phyloP scores from a whole-genome alignment of 2,797 vertebrate species.

The Rhabdophis nuchalis region DNA sequence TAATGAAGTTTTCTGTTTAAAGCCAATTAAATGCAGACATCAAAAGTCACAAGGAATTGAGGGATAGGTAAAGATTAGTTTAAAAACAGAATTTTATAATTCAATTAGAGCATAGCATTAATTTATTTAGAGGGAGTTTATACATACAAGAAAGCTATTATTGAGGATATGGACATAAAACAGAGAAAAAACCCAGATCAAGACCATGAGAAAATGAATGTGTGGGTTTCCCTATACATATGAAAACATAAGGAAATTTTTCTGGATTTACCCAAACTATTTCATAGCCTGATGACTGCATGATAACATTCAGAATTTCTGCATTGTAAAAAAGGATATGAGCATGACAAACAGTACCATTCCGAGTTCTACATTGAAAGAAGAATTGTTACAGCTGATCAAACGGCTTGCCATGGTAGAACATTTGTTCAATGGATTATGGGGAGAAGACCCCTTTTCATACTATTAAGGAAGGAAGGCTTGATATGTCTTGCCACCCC shows the following conservation, averaged over 20 bases:
- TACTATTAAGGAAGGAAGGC: background rate
- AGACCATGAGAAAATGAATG: background rate
- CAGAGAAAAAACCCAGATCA: background rate
- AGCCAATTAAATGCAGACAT: conserved; percentile 64
- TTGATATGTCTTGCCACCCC: background rate
- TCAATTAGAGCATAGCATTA: conserved; percentile 11
- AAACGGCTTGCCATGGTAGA: background rate
- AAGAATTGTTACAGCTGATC: background rate
- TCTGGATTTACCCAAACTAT: background rate
- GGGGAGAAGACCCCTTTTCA: background rate
- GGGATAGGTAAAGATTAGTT: conserved; percentile 47
- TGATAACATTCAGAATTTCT: background rate
- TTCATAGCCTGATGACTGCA: background rate
- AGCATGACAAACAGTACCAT: background rate
- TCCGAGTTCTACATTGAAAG: background rate
- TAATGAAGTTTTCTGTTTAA: conserved; percentile 56
- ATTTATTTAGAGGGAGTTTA: background rate
- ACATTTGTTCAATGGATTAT: background rate
- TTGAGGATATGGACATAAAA: background rate
- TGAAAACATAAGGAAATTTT: background rate
- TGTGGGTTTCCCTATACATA: background rate
- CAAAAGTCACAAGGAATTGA: conserved; percentile 50
- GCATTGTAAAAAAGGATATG: background rate
- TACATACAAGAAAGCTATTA: background rate
- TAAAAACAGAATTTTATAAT: conserved; percentile 39